Base-by-base conservation (phyloP, 2,888 invertebrate genomes). In the Nomada hirtipes region DNA sequence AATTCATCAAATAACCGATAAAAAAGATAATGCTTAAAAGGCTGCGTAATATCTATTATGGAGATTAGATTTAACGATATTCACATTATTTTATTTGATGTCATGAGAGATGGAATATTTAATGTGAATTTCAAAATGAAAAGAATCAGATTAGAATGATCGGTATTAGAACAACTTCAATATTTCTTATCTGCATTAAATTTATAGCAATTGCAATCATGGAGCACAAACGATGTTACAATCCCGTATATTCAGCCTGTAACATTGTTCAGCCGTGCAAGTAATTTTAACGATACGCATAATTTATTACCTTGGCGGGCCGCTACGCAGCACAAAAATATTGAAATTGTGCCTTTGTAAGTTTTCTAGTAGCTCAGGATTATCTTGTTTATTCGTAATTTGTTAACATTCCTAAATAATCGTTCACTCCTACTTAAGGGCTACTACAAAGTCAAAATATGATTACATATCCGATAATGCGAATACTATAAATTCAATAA, bases 251-350 rank as follows among this genome's bases (percentile, higher is more conserved):
- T 97, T 94, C 96, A 97, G 87, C 95, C 96, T 23, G 94, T 95
- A 72, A 94, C 95, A 82, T 96, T 97, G 15, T 94, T 13, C 15
- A 47, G 96, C 15, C 95, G 96, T 89, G 95, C 96, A 50, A 96
- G 96, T 57, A 95, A 96, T 89, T 96, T 96, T 89, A 96, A 96
- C 92, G 96, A 97, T 94, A 96, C 96, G 2, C 96, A 96, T 4
- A 95, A 96, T 84, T 96, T 96, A 83, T 97, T 97, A 92, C 97
- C 97, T 59, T 97, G 97, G 97, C 95, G 97, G 81, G 97, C 97
- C 36, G 97, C 96, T 61, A 95, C 97, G 94, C 97, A 97, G 74
- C 97, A 96, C 93, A 97, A 97, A 94, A 97, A 96, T 92, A 95
- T 97, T 77, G 96, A 97, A 94, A 95, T 97, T 64, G 96, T 96